These are phyloP conservation scores for Morbakka virulenta DNA, from an alignment of 30 jellyfish, hydroid and myxozoan genomes.

Conservation along the genomic window DNA sequence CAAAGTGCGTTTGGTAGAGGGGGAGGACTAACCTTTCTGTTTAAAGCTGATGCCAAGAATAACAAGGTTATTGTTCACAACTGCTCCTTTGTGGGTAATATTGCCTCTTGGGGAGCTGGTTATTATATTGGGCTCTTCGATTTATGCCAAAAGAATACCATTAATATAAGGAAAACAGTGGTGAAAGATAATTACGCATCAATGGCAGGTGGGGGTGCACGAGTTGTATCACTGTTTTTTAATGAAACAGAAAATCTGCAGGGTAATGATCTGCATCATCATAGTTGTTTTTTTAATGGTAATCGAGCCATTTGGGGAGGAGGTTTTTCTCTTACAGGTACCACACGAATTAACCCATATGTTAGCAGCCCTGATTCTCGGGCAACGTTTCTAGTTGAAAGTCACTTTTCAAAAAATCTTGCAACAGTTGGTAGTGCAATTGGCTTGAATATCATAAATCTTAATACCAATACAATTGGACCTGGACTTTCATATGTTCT, in stretches of 20 bases:
- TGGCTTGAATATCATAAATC: constrained; percentile 49
- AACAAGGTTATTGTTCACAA: constrained; percentile 11
- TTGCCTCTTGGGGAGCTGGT: constrained; percentile 88
- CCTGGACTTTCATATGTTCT: constrained; percentile 55
- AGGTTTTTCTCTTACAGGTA: constrained; percentile 62
- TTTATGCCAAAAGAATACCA: constrained; percentile 8
- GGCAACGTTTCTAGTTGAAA: neutral
- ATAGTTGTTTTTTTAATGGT: neutral
- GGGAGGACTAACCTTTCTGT: constrained; percentile 53
- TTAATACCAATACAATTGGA: constrained; percentile 46
- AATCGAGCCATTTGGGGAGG: constrained; percentile 87
- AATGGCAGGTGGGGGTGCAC: constrained; percentile 75
- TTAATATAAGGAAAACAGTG: neutral
- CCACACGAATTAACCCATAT: constrained; percentile 16
- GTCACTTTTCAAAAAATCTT: constrained; percentile 15
- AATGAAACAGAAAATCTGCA: constrained; percentile 2
- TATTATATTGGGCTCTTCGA: constrained; percentile 24
- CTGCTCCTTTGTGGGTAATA: constrained; percentile 36
- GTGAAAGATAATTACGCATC: constrained; percentile 42
- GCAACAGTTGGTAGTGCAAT: constrained; percentile 87
- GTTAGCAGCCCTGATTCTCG: neutral
- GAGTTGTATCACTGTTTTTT: constrained; percentile 18
- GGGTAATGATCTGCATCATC: constrained; percentile 1
- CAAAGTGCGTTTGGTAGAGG: constrained; percentile 33
- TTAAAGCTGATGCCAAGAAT: constrained; percentile 32